Percentiles rank a stretch among this genome's conserved stretches.
Evolutionary conservation across 2,888 invertebrate species (phyloP).

Genomic region (Leucozona laternaria): DNA sequence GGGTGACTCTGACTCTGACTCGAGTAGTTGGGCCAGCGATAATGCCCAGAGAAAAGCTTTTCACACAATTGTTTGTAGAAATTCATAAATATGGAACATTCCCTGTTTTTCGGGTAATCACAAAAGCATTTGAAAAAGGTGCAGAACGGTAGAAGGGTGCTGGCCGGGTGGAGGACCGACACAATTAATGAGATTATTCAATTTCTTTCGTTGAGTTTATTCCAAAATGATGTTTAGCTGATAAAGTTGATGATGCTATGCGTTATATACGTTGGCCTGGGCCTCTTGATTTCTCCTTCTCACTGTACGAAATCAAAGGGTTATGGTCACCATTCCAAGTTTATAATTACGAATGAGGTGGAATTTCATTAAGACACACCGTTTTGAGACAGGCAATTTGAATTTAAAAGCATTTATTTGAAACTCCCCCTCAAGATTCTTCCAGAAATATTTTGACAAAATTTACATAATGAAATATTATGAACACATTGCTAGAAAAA

Average conservation of each 20-base stretch:
- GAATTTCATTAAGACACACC: slow-evolving; percentile 71
- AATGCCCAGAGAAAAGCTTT: slow-evolving; percentile 63
- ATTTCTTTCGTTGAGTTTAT: slow-evolving; percentile 70
- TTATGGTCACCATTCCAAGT: slow-evolving; percentile 57
- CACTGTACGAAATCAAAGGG: slow-evolving; percentile 61
- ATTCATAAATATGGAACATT: slow-evolving; percentile 76
- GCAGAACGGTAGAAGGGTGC: neutral
- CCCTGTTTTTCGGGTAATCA: slow-evolving; percentile 67
- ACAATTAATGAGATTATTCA: slow-evolving; percentile 75
- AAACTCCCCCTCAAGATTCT: slow-evolving; percentile 46
- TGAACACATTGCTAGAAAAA: slow-evolving; percentile 7
- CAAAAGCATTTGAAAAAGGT: slow-evolving; percentile 58
- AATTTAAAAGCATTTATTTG: slow-evolving; percentile 64
- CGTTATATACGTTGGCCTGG: slow-evolving; percentile 12
- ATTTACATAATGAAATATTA: slow-evolving; percentile 62
- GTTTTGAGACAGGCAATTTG: slow-evolving; percentile 69
- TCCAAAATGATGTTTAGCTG: slow-evolving; percentile 59
- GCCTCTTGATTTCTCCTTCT: slow-evolving; percentile 46
- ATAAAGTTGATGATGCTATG: slow-evolving; percentile 53
- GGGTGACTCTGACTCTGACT: slow-evolving; percentile 5
- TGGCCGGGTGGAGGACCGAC: slow-evolving; percentile 13
- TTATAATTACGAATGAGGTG: slow-evolving; percentile 71
- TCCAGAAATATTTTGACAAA: slow-evolving; percentile 18
- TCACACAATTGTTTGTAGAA: slow-evolving; percentile 71
- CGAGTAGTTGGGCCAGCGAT: slow-evolving; percentile 44